Evolutionary conservation across 1,140 invertebrate species (phyloP).

Genomic region (Drosophila guanche): DNA sequence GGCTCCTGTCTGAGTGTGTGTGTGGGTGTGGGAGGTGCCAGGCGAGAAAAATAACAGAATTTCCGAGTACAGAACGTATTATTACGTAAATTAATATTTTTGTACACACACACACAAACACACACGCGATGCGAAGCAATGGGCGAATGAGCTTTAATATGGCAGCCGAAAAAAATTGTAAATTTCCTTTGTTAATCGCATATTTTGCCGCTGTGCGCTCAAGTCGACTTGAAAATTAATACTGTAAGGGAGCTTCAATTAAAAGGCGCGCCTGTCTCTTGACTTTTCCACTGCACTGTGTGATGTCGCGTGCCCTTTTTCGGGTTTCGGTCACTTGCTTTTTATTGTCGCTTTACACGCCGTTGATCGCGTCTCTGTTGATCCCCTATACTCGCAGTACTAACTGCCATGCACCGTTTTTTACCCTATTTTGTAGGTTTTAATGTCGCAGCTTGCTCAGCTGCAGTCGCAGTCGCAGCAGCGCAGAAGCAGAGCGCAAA

Average conservation of each 20-base stretch:
- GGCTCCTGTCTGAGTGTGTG: too few relatives aligned
- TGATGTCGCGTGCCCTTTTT: slow-evolving; percentile 59
- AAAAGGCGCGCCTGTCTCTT: slow-evolving; percentile 43
- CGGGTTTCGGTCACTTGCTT: slow-evolving; percentile 1
- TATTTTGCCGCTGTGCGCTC: slow-evolving; percentile 24
- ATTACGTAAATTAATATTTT: slow-evolving; percentile 55
- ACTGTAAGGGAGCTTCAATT: slow-evolving; percentile 29
- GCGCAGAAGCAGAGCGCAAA: slow-evolving; percentile 31
- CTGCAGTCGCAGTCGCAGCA: slow-evolving; percentile 41
- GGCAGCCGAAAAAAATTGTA: slow-evolving; percentile 23
- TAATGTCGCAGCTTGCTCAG: slow-evolving; percentile 38
- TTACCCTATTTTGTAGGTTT: slow-evolving; percentile 81
- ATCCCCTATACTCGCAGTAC: slow-evolving; percentile 42
- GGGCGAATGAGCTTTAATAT: slow-evolving; percentile 1
- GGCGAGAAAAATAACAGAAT: slow-evolving; percentile 14
- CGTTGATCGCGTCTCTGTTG: slow-evolving; percentile 32
- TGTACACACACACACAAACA: slow-evolving; percentile 14
- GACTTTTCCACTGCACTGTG: slow-evolving; percentile 15
- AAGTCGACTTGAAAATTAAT: slow-evolving; percentile 11
- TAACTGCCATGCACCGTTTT: slow-evolving; percentile 70
- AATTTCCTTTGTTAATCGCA: slow-evolving; percentile 54
- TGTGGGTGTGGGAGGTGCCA: too few relatives aligned
- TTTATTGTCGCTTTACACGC: slow-evolving; percentile 12
- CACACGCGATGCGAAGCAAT: slow-evolving; percentile 7
- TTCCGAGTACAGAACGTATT: slow-evolving; percentile 29